A percentile compares a stretch with the other conserved stretches of the same genome.
These are phyloP conservation scores for Bungarus multicinctus DNA, from an alignment of 2,113 vertebrate species.

Conservation along the genomic window DNA sequence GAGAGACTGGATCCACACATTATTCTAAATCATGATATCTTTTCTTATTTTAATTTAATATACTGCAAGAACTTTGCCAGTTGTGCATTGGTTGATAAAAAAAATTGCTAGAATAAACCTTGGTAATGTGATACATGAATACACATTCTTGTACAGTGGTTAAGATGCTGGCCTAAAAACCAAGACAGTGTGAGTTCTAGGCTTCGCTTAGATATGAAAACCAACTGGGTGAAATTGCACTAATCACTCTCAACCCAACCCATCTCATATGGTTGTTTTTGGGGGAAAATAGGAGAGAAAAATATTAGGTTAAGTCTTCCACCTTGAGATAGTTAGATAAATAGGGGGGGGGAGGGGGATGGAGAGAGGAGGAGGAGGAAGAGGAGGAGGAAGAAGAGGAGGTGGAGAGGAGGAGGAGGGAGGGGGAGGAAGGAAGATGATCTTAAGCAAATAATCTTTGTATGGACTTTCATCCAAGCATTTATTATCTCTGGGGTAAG, in stretches of 20 bases:
- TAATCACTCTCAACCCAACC: background rate
- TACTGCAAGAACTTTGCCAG: background rate
- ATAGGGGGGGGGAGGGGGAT: background rate
- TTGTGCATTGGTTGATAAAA: background rate
- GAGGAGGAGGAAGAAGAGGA: too few species aligned
- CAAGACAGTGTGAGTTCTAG: background rate
- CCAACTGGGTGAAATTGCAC: background rate
- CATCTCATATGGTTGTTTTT: background rate
- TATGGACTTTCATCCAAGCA: background rate
- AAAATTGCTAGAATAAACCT: background rate
- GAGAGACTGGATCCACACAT: background rate
- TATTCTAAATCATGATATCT: background rate
- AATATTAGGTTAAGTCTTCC: background rate
- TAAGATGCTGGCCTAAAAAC: background rate
- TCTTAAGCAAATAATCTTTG: background rate
- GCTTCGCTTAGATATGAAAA: background rate
- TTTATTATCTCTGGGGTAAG: background rate
- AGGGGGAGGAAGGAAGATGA: background rate
- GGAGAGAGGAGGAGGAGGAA: too few species aligned
- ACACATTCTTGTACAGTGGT: background rate
- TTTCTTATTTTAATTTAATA: background rate
- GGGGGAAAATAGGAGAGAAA: background rate
- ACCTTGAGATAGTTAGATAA: background rate
- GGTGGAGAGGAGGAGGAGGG: too few species aligned
- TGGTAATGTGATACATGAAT: background rate